Percentiles rank a stretch among this genome's conserved stretches.
Conservation (phyloP, 2,797 vertebrate species). For the Neoniphon sammara region DNA sequence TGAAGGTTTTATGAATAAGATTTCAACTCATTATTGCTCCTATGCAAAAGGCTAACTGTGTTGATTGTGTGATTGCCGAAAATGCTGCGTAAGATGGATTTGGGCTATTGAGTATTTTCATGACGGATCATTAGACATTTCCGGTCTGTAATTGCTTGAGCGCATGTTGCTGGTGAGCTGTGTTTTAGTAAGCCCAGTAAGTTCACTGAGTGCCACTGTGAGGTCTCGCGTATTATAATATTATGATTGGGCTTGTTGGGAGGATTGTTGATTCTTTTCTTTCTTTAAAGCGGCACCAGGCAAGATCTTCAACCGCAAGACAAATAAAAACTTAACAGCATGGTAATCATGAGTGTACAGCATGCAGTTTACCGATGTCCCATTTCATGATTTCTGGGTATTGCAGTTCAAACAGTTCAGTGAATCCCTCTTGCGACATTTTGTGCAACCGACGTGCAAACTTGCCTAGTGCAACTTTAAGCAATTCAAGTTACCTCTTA, state of each 20-base stretch:
- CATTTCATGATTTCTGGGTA: no score
- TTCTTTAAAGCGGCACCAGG: background rate
- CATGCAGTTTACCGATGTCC: no score
- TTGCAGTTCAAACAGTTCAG: no score
- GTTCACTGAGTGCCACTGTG: conserved; percentile 3
- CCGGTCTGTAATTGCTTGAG: conserved; percentile 37
- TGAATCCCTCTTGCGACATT: no score
- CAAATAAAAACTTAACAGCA: no score
- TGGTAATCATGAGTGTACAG: no score
- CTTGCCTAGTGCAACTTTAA: no score
- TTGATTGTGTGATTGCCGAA: conserved; percentile 56
- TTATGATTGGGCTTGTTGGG: background rate
- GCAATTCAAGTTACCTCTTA: background rate
- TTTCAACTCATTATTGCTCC: conserved; percentile 60
- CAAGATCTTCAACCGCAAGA: background rate
- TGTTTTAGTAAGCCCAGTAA: background rate
- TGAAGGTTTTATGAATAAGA: conserved; percentile 56
- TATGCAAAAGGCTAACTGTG: conserved; percentile 46
- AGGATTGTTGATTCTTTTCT: conserved; percentile 22
- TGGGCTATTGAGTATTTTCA: conserved; percentile 48
- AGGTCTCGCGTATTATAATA: conserved; percentile 2
- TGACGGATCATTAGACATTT: conserved; percentile 48
- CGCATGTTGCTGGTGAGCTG: conserved; percentile 17
- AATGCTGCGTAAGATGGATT: conserved; percentile 58
- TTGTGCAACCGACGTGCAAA: no score